Base-by-base conservation (phyloP, 2,888 invertebrate species). In the Eilema caniola region DNA sequence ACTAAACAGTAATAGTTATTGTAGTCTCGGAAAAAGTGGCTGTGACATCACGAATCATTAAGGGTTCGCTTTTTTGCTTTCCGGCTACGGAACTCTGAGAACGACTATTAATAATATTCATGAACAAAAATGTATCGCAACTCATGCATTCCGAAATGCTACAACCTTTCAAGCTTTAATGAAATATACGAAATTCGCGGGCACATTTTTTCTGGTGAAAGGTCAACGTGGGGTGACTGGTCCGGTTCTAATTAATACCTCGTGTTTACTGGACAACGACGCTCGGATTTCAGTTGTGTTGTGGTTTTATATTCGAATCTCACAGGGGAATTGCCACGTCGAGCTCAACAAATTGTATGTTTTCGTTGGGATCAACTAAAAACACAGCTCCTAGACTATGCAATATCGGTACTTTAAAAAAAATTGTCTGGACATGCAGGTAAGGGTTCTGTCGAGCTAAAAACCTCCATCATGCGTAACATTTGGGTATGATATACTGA, bases 231-330 rank as follows among this genome's bases (percentile, higher is more conserved):
- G 20, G 53, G 23, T 16, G 23, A 31, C 47, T 28, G 31, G 23
- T 37, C 24, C 24, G 3, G 16, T 62, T 62, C 25, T 62, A 62
- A 62, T 62, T 62, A 62, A 62, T 62, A 62, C 41, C 3, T 62
- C 16, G 37, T 62, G 62, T 62, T 62, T 62, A 41, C 41, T 41
- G 41, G 20, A 37, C 24, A 25, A 41, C 41, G 41, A 41, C 41
- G 41, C 62, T 25, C 62, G 25, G 62, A 62, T 62, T 62, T 62
- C 41, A 5, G 25, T 62, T 41, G 25, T 62, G 24, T 16, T 41
- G 37, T 41, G 14, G 24, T 41, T 53, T 53, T 53, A 53, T 53
- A 7, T 47, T 5, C 10, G 53, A 53, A 10, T 2, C 53, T 53
- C 53, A 53, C 53, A n/a, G 20, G n/a, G 53, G 53, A n/a, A 53